A percentile compares a stretch with the other conserved stretches of the same genome.
Evolutionary conservation across 2,113 vertebrate genomes (phyloP).

Genomic region (Xiphophorus couchianus): DNA sequence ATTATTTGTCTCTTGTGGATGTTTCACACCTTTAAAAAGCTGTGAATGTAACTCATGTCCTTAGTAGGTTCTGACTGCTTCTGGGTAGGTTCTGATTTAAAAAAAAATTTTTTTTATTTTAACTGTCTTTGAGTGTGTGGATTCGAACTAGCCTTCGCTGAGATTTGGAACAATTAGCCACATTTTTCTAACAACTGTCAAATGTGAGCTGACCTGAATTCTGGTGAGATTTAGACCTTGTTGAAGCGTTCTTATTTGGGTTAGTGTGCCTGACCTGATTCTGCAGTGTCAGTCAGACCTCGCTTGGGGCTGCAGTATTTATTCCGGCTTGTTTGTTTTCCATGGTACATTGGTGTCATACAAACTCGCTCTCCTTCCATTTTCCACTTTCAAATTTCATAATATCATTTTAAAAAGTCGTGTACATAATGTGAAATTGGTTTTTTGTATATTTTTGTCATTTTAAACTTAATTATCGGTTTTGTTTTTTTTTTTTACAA

Average conservation of each 20-base stretch:
- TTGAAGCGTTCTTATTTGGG: neutral
- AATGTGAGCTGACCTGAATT: neutral
- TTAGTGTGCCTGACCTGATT: neutral
- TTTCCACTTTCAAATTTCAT: neutral
- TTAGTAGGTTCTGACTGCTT: neutral
- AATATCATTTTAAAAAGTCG: neutral
- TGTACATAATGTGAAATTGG: no score
- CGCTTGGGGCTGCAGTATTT: neutral
- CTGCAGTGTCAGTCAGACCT: neutral
- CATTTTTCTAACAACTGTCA: neutral
- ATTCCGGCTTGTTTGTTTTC: neutral
- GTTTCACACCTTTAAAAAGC: neutral
- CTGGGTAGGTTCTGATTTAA: no score
- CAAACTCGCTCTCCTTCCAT: neutral
- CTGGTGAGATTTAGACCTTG: neutral
- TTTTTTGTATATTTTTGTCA: no score
- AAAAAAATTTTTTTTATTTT: neutral
- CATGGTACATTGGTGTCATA: neutral
- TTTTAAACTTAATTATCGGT: neutral
- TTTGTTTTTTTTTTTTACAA: neutral
- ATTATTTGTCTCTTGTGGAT: neutral
- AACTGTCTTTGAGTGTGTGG: neutral
- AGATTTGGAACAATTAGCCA: neutral
- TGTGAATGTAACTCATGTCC: neutral
- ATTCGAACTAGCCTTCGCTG: no score